These are phyloP conservation scores for Caenorhabditis zanzibari DNA, from an alignment of 2,888 invertebrate genomes.

Conservation along the genomic window DNA sequence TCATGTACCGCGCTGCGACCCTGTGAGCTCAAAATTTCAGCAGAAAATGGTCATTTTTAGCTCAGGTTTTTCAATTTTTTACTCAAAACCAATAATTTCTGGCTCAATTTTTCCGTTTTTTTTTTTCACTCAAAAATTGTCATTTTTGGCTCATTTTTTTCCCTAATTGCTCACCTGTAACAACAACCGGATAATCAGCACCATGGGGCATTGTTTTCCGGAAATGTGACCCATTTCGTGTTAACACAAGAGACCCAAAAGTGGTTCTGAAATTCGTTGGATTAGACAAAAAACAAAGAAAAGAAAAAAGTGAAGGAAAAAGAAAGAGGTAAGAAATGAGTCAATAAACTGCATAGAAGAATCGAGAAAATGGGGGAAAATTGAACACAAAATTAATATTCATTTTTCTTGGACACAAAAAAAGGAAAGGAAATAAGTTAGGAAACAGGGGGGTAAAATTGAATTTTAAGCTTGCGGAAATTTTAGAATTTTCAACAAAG, in stretches of 20 bases:
- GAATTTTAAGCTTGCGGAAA: neutral
- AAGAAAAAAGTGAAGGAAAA: neutral
- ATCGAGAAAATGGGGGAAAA: neutral
- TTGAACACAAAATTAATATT: neutral
- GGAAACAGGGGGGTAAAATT: neutral
- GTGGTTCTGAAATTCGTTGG: conserved; percentile 33
- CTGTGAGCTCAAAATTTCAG: no score
- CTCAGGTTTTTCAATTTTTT: neutral
- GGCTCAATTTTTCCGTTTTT: neutral
- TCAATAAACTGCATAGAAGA: conserved; percentile 15
- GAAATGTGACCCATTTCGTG: conserved; percentile 56
- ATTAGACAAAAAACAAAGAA: no score
- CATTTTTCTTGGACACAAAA: neutral
- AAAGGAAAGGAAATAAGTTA: neutral
- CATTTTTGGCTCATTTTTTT: neutral
- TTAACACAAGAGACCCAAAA: conserved; percentile 18
- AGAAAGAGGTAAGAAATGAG: conserved; percentile 18
- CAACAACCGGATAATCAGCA: conserved; percentile 68
- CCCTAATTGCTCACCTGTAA: conserved; percentile 53
- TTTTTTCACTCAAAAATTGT: neutral
- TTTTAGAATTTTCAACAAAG: neutral
- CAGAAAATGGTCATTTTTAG: neutral
- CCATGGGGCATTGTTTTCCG: conserved; percentile 70
- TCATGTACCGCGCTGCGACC: no score
- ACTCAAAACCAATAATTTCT: neutral